Conservation (phyloP, 2,888 invertebrate species). For the Drosophila meridionalis region DNA sequence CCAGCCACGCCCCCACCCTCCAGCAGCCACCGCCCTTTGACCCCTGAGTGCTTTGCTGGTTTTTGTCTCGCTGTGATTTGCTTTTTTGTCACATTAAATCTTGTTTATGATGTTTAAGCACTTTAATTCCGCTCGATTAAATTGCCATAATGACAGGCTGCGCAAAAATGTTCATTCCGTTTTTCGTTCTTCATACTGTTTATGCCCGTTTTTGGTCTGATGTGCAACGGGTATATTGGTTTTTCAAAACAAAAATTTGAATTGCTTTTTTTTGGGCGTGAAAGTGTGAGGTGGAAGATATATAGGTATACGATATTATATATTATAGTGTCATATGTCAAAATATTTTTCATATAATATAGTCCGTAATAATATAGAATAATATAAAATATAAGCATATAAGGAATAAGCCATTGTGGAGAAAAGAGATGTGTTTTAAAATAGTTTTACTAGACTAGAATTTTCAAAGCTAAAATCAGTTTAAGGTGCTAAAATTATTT, state of each 20-base stretch:
- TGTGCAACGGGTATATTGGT: neutral
- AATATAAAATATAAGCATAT: too few species aligned
- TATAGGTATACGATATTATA: too few species aligned
- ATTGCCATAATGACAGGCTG: slow-evolving; percentile 70
- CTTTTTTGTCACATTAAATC: slow-evolving; percentile 77
- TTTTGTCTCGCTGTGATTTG: slow-evolving; percentile 65
- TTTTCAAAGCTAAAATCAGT: too few species aligned
- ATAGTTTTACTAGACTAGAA: too few species aligned
- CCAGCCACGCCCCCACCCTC: neutral
- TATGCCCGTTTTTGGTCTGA: neutral
- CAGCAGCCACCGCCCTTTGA: neutral
- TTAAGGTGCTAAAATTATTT: too few species aligned
- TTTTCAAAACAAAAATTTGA: neutral
- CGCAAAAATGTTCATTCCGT: slow-evolving; percentile 48
- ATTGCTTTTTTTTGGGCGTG: too few species aligned
- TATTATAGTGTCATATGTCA: too few species aligned
- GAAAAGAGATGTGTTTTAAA: too few species aligned
- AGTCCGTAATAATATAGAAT: too few species aligned
- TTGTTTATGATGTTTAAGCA: slow-evolving; percentile 77
- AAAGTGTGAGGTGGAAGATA: too few species aligned
- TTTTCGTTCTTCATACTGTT: slow-evolving; percentile 7
- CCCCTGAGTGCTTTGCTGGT: neutral
- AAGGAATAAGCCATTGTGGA: too few species aligned
- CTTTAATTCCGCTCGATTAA: slow-evolving; percentile 82
- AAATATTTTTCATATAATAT: too few species aligned